Evolutionary conservation across 2,888 invertebrate species (phyloP).

Genomic region (Cephus rjabovi): DNA sequence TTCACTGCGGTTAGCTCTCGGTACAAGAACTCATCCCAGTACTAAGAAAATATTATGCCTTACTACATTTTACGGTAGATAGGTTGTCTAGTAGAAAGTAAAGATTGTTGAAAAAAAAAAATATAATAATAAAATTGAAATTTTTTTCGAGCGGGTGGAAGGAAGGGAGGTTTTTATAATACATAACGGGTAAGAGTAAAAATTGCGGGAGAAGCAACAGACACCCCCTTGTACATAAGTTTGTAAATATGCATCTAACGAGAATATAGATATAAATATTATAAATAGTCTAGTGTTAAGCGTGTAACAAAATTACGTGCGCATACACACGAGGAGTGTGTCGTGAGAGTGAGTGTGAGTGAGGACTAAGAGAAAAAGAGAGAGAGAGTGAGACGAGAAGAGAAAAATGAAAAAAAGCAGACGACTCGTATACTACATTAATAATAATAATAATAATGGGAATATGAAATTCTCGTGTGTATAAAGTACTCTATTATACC

Average conservation of each 20-base stretch:
- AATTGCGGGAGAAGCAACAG: conserved; percentile 6
- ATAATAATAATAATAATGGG: background rate
- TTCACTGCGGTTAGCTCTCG: background rate
- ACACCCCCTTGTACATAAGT: conserved; percentile 22
- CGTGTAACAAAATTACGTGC: background rate
- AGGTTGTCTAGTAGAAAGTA: background rate
- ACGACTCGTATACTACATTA: background rate
- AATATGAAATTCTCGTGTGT: background rate
- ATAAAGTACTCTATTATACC: background rate
- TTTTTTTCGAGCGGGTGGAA: conserved; percentile 6
- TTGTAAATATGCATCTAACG: conserved; percentile 61
- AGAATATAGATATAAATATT: conserved; percentile 26
- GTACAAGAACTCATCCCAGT: conserved; percentile 18
- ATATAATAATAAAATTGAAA: background rate
- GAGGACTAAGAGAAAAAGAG: conserved; percentile 8
- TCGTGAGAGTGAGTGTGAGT: background rate
- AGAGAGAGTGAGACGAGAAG: conserved; percentile 19
- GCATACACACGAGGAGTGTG: background rate
- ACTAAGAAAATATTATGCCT: conserved; percentile 13
- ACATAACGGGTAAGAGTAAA: conserved; percentile 1
- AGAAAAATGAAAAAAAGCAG: background rate
- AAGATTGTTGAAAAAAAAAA: background rate
- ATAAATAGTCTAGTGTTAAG: background rate
- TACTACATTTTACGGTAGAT: conserved; percentile 2
- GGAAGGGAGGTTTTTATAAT: background rate